A percentile compares a stretch with the other conserved stretches of the same genome.
phyloP scores from a whole-genome alignment of 2,888 invertebrate species.

The Carpatolechia fugitivella region DNA sequence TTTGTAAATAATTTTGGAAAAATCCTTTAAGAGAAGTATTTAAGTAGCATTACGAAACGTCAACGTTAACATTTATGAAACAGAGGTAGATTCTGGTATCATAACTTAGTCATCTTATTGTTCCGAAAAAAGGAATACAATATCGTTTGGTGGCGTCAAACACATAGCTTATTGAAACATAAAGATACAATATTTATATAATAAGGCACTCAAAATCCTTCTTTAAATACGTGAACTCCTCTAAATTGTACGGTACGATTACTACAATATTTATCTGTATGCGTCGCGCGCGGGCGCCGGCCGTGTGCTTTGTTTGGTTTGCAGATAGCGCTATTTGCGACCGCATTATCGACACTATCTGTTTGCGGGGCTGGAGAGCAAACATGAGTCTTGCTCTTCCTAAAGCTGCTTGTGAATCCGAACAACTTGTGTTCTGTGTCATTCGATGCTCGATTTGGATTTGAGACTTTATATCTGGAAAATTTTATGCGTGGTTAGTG shows the following conservation, averaged over 20 bases:
- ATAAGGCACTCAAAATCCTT: not conserved
- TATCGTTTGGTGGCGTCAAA: too few relatives aligned
- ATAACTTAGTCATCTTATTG: too few relatives aligned
- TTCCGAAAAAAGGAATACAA: too few relatives aligned
- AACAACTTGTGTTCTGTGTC: not conserved
- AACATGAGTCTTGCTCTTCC: constrained; percentile 30
- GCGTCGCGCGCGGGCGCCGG: constrained; percentile 13
- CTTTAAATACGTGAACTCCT: not conserved
- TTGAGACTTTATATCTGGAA: not conserved
- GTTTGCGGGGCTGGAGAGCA: constrained; percentile 23
- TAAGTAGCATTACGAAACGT: too few relatives aligned
- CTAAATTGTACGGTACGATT: not conserved
- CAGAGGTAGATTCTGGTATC: too few relatives aligned
- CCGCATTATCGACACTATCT: constrained; percentile 41
- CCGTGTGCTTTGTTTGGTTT: constrained; percentile 44
- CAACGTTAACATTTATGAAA: too few relatives aligned
- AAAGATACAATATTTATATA: not conserved
- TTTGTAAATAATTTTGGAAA: too few relatives aligned
- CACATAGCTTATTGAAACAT: too few relatives aligned
- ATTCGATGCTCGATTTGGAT: not conserved
- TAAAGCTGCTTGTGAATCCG: not conserved
- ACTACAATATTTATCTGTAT: not conserved
- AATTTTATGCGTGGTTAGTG: too few relatives aligned
- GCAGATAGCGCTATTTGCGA: constrained; percentile 48
- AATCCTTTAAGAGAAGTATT: too few relatives aligned